These are phyloP conservation scores for Pseudoips prasinana DNA, from an alignment of 2,888 invertebrate genomes.

Conservation along the genomic window DNA sequence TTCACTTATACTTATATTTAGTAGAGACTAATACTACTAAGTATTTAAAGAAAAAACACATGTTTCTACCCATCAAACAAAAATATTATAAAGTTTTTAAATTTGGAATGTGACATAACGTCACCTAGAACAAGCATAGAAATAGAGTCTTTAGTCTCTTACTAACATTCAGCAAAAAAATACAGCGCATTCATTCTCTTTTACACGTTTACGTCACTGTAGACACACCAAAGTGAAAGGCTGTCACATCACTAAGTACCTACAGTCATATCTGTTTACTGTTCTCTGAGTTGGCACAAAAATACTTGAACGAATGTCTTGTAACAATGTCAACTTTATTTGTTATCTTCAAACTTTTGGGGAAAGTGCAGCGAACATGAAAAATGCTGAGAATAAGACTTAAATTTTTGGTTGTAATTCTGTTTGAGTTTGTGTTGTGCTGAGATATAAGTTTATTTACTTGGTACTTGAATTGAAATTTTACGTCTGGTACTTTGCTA, in stretches of 20 bases:
- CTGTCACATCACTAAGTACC: not conserved
- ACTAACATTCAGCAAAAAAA: too few species aligned
- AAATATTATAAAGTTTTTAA: too few species aligned
- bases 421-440: not conserved
- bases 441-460: too few species aligned
- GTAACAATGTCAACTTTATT: constrained; percentile 33
- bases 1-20: too few species aligned
- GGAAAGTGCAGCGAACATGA: constrained; percentile 5
- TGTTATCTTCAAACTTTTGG: constrained; percentile 30
- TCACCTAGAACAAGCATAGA: too few species aligned
- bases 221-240: not conserved
- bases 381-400: constrained; percentile 13
- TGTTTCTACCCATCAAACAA: too few species aligned
- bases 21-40: too few species aligned
- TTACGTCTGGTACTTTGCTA: too few species aligned
- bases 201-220: not conserved
- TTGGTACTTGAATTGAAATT: too few species aligned
- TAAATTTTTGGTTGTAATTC: constrained; percentile 8
- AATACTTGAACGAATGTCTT: constrained; percentile 23
- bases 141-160: too few species aligned
- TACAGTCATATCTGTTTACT: constrained; percentile 17
- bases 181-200: not conserved
- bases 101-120: too few species aligned
- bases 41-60: too few species aligned
- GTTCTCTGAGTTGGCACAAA: constrained; percentile 30